Conservation (phyloP, 2,888 invertebrate species). For the Tenthredo amoena region DNA sequence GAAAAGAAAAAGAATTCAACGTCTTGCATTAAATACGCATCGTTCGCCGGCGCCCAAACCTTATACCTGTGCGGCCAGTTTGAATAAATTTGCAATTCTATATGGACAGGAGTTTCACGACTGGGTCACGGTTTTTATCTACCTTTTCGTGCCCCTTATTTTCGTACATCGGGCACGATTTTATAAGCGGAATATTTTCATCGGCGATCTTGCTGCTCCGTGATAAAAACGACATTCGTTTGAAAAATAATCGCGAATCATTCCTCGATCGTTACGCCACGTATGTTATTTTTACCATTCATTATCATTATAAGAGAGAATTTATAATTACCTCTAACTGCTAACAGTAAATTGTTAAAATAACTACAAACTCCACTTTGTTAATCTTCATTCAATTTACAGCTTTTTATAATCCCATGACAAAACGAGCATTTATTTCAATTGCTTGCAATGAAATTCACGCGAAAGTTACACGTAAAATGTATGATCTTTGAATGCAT, state of each 20-base stretch:
- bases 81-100: conserved; percentile 37
- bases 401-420: neutral
- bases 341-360: too few relatives aligned
- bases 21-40: neutral
- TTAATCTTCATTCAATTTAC: neutral
- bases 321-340: neutral
- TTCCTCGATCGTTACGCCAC: neutral
- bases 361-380: neutral
- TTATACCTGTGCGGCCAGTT: neutral
- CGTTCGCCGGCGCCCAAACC: neutral
- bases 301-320: neutral
- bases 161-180: conserved; percentile 3
- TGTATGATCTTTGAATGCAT: neutral
- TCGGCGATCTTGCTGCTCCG: too few relatives aligned
- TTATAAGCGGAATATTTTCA: neutral
- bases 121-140: conserved; percentile 28
- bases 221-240: neutral
- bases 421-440: neutral
- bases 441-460: neutral
- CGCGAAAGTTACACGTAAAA: neutral
- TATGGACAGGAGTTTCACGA: conserved; percentile 20
- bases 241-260: neutral
- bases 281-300: neutral
- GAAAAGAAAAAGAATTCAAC: neutral
- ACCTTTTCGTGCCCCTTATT: neutral